A percentile compares a stretch with the other conserved stretches of the same genome.
phyloP scores from a whole-genome alignment of 2,797 vertebrate genomes.

The Syngnathus rostellatus region DNA sequence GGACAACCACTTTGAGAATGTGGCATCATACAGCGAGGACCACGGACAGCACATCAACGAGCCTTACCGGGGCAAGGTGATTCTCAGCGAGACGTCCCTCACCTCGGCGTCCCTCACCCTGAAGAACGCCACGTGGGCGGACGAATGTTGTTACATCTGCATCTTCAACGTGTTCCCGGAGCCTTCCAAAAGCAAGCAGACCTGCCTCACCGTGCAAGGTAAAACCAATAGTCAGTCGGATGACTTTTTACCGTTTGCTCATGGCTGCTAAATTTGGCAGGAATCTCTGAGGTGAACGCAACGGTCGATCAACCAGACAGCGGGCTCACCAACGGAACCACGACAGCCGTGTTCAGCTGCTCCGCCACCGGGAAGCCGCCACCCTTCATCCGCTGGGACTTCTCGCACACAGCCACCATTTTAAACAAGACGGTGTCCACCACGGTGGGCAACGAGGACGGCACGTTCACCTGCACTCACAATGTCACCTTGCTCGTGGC shows the following conservation, averaged over 20 bases:
- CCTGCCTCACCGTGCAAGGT: slow-evolving; percentile 61
- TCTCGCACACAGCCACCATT: fast-evolving
- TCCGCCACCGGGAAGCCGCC: slow-evolving; percentile 64
- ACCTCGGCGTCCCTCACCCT: slow-evolving; percentile 47
- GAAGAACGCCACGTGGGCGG: slow-evolving; percentile 45
- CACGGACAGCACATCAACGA: slow-evolving; percentile 38
- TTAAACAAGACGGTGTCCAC: fast-evolving
- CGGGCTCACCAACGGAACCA: fast-evolving
- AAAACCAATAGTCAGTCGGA: neutral
- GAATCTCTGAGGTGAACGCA: slow-evolving; percentile 47
- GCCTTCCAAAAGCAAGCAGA: slow-evolving; percentile 40
- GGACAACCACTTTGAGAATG: slow-evolving; percentile 9
- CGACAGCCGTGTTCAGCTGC: slow-evolving; percentile 46
- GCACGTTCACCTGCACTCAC: slow-evolving; percentile 40
- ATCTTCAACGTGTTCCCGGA: slow-evolving; percentile 56
- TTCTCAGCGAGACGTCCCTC: slow-evolving; percentile 33
- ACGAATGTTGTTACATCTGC: slow-evolving; percentile 64
- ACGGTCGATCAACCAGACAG: fast-evolving
- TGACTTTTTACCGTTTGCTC: too few species aligned
- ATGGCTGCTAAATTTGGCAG: slow-evolving; percentile 28
- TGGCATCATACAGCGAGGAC: slow-evolving; percentile 54
- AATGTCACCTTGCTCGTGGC: slow-evolving; percentile 40
- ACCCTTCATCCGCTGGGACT: slow-evolving; percentile 50
- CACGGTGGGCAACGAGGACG: slow-evolving; percentile 24
- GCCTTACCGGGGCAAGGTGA: slow-evolving; percentile 32